A percentile compares a stretch with the other conserved stretches of the same genome.
These are phyloP conservation scores for Musca domestica DNA, from an alignment of 1,140 invertebrate genomes.

Conservation along the genomic window DNA sequence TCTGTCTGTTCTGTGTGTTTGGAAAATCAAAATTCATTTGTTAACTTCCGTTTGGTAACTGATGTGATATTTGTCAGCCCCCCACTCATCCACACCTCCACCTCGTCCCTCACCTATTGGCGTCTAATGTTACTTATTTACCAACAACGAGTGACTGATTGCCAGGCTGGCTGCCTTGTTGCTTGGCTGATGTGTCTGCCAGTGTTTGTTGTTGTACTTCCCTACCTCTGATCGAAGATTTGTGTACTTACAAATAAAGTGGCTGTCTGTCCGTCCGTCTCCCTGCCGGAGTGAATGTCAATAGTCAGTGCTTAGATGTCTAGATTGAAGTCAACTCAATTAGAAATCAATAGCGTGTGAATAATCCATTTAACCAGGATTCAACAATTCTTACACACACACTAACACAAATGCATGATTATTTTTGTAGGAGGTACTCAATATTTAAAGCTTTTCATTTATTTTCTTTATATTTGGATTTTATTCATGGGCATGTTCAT, in stretches of 20 bases:
- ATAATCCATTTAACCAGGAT: slow-evolving; percentile 23
- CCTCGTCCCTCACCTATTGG: no score
- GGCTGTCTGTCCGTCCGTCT: not conserved
- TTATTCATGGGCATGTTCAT: slow-evolving; percentile 11
- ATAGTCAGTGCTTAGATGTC: slow-evolving; percentile 10
- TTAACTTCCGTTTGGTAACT: slow-evolving; percentile 15
- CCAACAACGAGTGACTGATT: no score
- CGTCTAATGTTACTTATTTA: no score
- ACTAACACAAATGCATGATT: not conserved
- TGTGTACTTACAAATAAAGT: slow-evolving; percentile 2
- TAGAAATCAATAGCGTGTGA: slow-evolving; percentile 30
- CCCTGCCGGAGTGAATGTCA: slow-evolving; percentile 1
- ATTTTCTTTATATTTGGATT: slow-evolving; percentile 5
- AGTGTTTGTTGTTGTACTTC: not conserved
- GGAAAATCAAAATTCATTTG: slow-evolving; percentile 21
- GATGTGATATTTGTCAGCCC: not conserved
- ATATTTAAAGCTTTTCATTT: slow-evolving; percentile 21
- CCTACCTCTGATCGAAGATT: not conserved
- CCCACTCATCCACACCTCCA: no score
- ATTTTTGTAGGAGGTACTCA: not conserved
- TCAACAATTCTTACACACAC: not conserved
- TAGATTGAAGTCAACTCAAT: slow-evolving; percentile 29
- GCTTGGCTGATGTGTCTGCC: slow-evolving; percentile 19
- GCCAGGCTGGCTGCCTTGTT: not conserved
- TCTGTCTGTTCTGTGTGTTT: not conserved